phyloP scores from a whole-genome alignment of 2,797 vertebrate species.

The Melopsittacus undulatus region DNA sequence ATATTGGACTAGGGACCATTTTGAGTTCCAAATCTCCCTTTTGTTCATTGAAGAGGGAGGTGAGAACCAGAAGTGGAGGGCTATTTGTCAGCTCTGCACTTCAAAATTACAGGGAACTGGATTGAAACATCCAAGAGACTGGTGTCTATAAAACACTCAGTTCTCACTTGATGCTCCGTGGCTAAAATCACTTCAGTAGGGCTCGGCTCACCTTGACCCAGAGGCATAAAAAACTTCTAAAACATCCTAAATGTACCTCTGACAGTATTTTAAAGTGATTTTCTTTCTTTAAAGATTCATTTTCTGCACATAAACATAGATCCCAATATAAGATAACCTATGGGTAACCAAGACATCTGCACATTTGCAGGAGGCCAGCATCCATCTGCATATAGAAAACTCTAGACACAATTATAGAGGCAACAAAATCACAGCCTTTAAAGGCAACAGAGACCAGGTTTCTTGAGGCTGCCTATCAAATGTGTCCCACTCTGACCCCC shows the following conservation, averaged over 20 bases:
- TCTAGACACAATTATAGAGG: fast-evolving
- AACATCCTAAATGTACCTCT: neutral
- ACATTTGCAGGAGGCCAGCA: neutral
- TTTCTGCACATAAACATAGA: neutral
- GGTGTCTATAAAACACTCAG: neutral
- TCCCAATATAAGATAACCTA: neutral
- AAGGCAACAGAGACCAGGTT: fast-evolving
- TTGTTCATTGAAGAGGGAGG: neutral
- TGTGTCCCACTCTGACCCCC: no score
- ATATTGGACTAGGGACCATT: neutral
- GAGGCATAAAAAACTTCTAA: neutral
- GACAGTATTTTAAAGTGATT: neutral
- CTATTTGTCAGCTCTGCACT: neutral
- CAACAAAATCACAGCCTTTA: neutral
- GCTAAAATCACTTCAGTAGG: neutral
- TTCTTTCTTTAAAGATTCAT: neutral
- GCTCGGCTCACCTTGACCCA: neutral
- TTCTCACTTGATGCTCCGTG: neutral
- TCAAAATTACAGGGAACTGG: neutral
- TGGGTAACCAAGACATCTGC: neutral
- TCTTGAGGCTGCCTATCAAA: neutral
- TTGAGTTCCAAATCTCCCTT: neutral
- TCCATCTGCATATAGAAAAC: neutral
- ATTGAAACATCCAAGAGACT: neutral
- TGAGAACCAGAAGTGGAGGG: no score